Base-by-base conservation (phyloP, 2,797 vertebrate species). In the Neosilurus hyrtlii region DNA sequence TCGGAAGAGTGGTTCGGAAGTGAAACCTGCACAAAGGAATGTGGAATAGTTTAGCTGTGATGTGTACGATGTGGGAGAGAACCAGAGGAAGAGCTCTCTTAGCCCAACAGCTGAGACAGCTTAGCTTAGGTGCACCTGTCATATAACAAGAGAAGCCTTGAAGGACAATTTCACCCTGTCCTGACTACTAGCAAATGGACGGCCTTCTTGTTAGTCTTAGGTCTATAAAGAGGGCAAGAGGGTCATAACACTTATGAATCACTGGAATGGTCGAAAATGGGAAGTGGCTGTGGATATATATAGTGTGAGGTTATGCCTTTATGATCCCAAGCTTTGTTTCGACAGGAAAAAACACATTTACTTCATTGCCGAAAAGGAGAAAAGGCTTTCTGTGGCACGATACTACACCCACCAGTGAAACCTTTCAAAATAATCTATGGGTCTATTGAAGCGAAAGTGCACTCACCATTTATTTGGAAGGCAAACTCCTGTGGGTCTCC, bases 381-480 rank as follows among this genome's bases (percentile, higher is more conserved):
- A 75, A 51, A 49, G 66, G 62, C 1, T 30, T 79, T 70, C 63
- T 68, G 43, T 43, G 20, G 11, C 54, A 76, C 4, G 20, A 18
- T 14, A 11, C 20, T 12, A 61, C 35, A 61, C 18, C 30, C 30
- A 75, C 54, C 26, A 74, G 72, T 75, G 37, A 52, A 30, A 59
- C 54, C 54, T 22, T 59, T 37, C 30, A 59, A 74, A 75, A 75
- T 37, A 59, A 59, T 37, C 11, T 2, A 43, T 2, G 4, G 57
- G 54, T 43, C 35, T 10, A 43, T 2, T n/a, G 7, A 43, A n/a
- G 26, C 61, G 12, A 37, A 43, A 61, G 30, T 61, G 24, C 85
- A 88, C 93, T 87, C 77, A 99, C 97, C 97, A 83, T 96, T 95
- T 82, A 98, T 96, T 91, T 94, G 95, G 91, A 99, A 97, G 37